Percentiles rank a stretch among this genome's conserved stretches.
phyloP scores from a whole-genome alignment of 2,113 vertebrate species.

The Chelonoidis abingdonii region DNA sequence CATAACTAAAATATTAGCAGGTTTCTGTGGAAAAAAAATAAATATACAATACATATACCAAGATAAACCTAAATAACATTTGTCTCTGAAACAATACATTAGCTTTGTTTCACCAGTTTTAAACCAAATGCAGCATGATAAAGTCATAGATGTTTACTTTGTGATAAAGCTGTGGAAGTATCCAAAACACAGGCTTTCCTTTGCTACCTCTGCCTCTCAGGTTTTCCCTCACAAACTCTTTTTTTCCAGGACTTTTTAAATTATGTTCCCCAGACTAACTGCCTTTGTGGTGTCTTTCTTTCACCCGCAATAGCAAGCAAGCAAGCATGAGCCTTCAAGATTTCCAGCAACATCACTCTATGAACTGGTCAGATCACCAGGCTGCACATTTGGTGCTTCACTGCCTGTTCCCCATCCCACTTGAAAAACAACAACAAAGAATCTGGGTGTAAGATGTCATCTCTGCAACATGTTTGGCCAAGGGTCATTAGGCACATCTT shows the following conservation, averaged over 20 bases:
- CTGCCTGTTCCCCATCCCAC: neutral
- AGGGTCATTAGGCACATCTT: neutral
- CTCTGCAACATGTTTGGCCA: neutral
- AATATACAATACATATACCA: constrained; percentile 81
- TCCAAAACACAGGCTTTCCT: constrained; percentile 35
- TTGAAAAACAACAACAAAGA: neutral
- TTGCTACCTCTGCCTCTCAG: constrained; percentile 1
- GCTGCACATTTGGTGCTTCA: neutral
- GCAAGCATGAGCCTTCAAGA: rapidly evolving
- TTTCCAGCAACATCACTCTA: neutral
- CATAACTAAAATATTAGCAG: constrained; percentile 99
- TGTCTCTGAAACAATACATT: constrained; percentile 73
- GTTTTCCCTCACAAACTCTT: rapidly evolving
- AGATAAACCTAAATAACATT: constrained; percentile 74
- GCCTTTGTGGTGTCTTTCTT: neutral
- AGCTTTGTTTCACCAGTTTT: constrained; percentile 75
- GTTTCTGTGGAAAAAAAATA: constrained; percentile 94
- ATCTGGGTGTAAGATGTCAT: neutral
- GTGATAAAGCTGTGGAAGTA: constrained; percentile 37
- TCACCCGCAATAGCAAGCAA: neutral
- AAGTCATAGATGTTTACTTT: constrained; percentile 51
- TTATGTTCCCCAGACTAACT: neutral
- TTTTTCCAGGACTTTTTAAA: neutral
- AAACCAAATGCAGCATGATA: constrained; percentile 69
- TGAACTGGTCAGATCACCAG: neutral